Percentiles rank a stretch among this genome's conserved stretches.
These are phyloP conservation scores for Pseudochromis fuscus DNA, from an alignment of 2,797 vertebrate genomes.

Conservation along the genomic window DNA sequence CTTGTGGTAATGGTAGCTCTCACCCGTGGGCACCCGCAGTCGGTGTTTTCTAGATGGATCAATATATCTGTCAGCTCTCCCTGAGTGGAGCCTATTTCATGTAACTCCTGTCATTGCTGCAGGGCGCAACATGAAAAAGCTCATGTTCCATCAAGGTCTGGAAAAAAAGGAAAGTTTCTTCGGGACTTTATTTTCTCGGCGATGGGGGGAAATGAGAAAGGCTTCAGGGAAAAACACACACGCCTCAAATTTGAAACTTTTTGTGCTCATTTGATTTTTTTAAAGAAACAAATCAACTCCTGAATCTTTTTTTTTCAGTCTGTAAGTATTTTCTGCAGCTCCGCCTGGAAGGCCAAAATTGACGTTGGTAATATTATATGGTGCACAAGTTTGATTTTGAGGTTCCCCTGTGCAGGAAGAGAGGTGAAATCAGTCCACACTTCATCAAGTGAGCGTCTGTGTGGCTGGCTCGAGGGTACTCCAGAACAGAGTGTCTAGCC, in stretches of 20 bases:
- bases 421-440: slow-evolving; percentile 42
- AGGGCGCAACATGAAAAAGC: slow-evolving; percentile 33
- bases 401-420: slow-evolving; percentile 53
- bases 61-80: slow-evolving; percentile 73
- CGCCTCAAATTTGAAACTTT: not conserved
- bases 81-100: slow-evolving; percentile 57
- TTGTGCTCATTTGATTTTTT: too few species aligned
- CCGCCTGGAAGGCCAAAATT: slow-evolving; percentile 68
- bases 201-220: not conserved
- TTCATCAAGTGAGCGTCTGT: slow-evolving; percentile 58
- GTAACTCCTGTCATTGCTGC: slow-evolving; percentile 43
- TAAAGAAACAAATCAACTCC: slow-evolving; percentile 11
- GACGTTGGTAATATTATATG: slow-evolving; percentile 82
- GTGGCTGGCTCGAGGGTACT: slow-evolving; percentile 73
- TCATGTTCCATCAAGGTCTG: slow-evolving; percentile 38
- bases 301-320: not conserved
- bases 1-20: slow-evolving; percentile 44
- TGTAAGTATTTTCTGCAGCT: not conserved
- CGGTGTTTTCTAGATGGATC: slow-evolving; percentile 66
- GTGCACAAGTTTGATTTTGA: slow-evolving; percentile 35
- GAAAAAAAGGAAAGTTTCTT: slow-evolving; percentile 25
- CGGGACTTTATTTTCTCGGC: slow-evolving; percentile 13
- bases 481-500: slow-evolving; percentile 11
- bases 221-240: not conserved
- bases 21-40: slow-evolving; percentile 42